Evolutionary conservation across 2,797 vertebrate species (phyloP).

Genomic region (Poeciliopsis paucimaculata): DNA sequence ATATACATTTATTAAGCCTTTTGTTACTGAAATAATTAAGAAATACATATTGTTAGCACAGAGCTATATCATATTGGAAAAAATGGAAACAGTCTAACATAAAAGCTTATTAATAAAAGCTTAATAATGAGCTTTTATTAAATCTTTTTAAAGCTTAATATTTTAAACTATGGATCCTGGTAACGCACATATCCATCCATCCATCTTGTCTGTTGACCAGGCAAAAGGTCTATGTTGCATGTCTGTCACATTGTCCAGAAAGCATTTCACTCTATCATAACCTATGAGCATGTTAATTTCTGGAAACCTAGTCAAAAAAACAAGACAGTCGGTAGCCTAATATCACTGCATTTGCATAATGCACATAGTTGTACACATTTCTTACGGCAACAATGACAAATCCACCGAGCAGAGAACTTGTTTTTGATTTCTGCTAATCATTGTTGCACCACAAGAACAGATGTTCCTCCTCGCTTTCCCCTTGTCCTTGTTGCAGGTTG

Average conservation of each 20-base stretch:
- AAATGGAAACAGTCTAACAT: neutral
- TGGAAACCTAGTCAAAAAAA: too few relatives aligned
- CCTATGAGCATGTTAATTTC: too few relatives aligned
- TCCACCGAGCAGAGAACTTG: neutral
- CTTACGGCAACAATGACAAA: neutral
- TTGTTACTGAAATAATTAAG: neutral
- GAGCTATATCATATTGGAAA: neutral
- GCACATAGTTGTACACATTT: neutral
- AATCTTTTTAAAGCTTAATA: neutral
- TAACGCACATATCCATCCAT: neutral
- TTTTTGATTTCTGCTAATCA: neutral
- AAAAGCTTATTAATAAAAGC: neutral
- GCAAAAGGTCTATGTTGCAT: too few relatives aligned
- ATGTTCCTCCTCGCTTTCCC: neutral
- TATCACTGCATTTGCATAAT: too few relatives aligned
- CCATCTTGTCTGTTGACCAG: neutral
- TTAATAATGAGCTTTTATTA: neutral
- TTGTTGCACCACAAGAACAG: neutral
- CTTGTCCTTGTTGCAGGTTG: constrained; percentile 9
- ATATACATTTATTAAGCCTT: neutral
- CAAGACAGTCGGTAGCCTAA: too few relatives aligned
- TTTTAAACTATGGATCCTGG: neutral
- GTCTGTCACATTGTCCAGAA: too few relatives aligned
- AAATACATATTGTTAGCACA: neutral
- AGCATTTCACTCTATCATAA: too few relatives aligned